Evolutionary conservation across 2,888 invertebrate species (phyloP), one percentile per base, ranked within the genome.

Genomic region (Blomia tropicalis): DNA sequence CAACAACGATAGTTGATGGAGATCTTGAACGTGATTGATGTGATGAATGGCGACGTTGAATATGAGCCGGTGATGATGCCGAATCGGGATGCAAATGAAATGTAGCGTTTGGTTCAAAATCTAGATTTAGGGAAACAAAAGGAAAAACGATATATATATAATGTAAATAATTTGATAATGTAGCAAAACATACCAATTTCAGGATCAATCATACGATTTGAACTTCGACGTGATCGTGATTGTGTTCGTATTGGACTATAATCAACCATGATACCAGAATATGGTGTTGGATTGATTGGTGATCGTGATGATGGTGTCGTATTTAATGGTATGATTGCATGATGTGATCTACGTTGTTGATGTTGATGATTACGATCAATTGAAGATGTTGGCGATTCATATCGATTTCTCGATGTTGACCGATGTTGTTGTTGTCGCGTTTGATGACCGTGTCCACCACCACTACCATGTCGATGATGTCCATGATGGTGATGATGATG

Each of bases 21-120:
- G 56, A 56, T 56, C 56, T 2, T 32, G 56, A 56, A 1, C 56
- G 56, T 32, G 56, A 56, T 7, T 7, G 47, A 59, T 32, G 51
- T n/a, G 51, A 25, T 47, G 51, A 47, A n/a, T 47, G 51, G n/a
- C 51, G 51, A 7, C 51, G 51, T 11, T 47, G 51, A 7, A 25
- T 14, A 27, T 47, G 51, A 47, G 51, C 51, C 14, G 51, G 51
- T 25, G 51, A 47, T 22, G 51, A 47, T 7, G 22, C 51, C 7
- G 7, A 47, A n/a, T 47, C 51, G 27, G 51, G 51, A n/a, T 47
- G 51, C 22, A 47, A 27, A n/a, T 47, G 51, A 47, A n/a, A 47
- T 22, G 51, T 14, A 47, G 14, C 27, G 41, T 17, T n/a, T 14
- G 41, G 14, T 14, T n/a, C 41, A n/a, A 17, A 41, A 14, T 41